Evolutionary conservation across 2,888 invertebrate genomes (phyloP).

Genomic region (Nomada hirtipes): DNA sequence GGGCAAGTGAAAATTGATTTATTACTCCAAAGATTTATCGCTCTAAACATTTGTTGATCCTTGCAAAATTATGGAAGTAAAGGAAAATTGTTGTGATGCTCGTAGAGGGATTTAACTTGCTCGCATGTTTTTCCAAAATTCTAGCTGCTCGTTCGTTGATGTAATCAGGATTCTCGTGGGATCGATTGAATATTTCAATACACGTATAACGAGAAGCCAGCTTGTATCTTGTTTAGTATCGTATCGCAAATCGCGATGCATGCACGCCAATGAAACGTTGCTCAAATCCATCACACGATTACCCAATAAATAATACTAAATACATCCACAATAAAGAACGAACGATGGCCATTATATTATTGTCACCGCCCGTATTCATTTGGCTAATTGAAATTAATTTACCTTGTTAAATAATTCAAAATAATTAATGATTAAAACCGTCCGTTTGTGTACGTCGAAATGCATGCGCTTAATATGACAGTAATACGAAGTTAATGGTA

Average conservation of each 20-base stretch:
- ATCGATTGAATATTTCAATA: background rate
- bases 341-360: constrained; percentile 9
- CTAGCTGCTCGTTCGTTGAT: background rate
- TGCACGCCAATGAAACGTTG: background rate
- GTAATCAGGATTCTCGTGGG: background rate
- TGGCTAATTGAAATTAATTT: constrained; percentile 37
- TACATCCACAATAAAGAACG: background rate
- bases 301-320: no score
- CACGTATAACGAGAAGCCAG: no score
- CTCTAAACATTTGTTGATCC: background rate
- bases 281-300: background rate
- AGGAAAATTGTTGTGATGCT: background rate
- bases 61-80: background rate
- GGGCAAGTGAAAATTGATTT: background rate
- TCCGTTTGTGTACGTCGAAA: constrained; percentile 16
- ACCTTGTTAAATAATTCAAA: constrained; percentile 40
- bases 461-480: constrained; percentile 7
- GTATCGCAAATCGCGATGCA: background rate
- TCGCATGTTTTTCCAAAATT: constrained; percentile 4
- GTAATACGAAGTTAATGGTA: constrained; percentile 25
- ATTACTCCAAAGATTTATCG: background rate
- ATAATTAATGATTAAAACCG: constrained; percentile 28
- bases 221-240: background rate
- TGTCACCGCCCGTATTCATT: background rate
- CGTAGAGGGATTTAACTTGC: background rate